Evolutionary conservation across 2,797 vertebrate species (phyloP).

Genomic region (Arrhamphus sclerolepis): DNA sequence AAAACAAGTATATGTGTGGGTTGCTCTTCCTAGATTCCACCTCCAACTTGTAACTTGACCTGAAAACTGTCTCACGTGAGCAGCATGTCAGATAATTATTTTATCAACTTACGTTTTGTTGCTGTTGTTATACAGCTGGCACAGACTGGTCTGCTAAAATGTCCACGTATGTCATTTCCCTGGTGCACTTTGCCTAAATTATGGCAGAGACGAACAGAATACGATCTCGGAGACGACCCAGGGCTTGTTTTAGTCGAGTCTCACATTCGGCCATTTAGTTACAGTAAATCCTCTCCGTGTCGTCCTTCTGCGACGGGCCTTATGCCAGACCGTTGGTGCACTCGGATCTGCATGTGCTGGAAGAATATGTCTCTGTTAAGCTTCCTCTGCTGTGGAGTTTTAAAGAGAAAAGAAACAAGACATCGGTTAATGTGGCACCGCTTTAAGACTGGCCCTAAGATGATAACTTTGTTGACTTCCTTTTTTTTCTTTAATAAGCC

Average conservation of each 20-base stretch:
- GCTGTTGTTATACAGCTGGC: neutral
- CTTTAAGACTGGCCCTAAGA: too few species aligned
- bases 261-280: conserved; percentile 16
- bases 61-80: too few species aligned
- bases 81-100: too few species aligned
- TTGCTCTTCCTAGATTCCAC: too few species aligned
- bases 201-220: conserved; percentile 8
- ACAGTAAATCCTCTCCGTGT: conserved; percentile 27
- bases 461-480: too few species aligned
- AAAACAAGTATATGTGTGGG: too few species aligned
- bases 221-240: conserved; percentile 12
- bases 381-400: neutral
- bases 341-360: conserved; percentile 16
- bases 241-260: conserved; percentile 26
- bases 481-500: too few species aligned
- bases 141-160: neutral
- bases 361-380: conserved; percentile 7
- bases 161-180: neutral
- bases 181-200: conserved; percentile 4
- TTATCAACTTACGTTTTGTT: too few species aligned
- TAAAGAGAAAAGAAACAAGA: neutral
- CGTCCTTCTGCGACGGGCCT: conserved; percentile 20
- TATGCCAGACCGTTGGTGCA: conserved; percentile 12
- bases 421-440: too few species aligned
- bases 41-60: too few species aligned